Percentiles rank a stretch among this genome's conserved stretches.
Conservation (phyloP, 2,113 vertebrate species). For the Peucedramus taeniatus region DNA sequence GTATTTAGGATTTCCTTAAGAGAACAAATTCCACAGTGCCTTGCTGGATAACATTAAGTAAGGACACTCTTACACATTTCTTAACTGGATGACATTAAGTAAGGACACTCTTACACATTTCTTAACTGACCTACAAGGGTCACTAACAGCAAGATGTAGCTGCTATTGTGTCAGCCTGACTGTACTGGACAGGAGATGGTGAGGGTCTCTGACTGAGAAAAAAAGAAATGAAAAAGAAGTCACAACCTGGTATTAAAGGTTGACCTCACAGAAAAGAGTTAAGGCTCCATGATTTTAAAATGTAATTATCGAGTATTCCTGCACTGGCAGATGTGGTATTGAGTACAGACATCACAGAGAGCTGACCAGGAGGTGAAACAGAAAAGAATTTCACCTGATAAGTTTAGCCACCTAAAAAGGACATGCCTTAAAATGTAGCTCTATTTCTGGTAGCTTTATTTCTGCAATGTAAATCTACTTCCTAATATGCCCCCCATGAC, state of each 20-base stretch:
- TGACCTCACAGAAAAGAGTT: neutral
- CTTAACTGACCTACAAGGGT: neutral
- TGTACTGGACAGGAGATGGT: neutral
- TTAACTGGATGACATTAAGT: too few relatives aligned
- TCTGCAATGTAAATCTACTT: neutral
- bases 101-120: neutral
- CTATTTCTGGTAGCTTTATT: neutral
- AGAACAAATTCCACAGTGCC: neutral
- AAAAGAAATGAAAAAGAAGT: neutral
- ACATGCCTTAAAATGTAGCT: neutral
- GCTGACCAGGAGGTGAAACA: neutral
- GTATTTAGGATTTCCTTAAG: neutral
- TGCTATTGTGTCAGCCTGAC: neutral
- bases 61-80: neutral
- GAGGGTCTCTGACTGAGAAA: neutral
- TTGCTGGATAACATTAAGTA: neutral
- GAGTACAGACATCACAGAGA: neutral
- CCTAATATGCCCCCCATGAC: neutral
- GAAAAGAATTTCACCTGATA: neutral
- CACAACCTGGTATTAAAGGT: neutral
- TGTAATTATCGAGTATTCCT: neutral
- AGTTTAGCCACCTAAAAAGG: neutral
- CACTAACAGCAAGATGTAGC: neutral
- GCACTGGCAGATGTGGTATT: rapidly evolving
- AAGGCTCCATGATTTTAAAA: neutral